phyloP scores from a whole-genome alignment of 2,113 vertebrate species.

The Pelodiscus sinensis region DNA sequence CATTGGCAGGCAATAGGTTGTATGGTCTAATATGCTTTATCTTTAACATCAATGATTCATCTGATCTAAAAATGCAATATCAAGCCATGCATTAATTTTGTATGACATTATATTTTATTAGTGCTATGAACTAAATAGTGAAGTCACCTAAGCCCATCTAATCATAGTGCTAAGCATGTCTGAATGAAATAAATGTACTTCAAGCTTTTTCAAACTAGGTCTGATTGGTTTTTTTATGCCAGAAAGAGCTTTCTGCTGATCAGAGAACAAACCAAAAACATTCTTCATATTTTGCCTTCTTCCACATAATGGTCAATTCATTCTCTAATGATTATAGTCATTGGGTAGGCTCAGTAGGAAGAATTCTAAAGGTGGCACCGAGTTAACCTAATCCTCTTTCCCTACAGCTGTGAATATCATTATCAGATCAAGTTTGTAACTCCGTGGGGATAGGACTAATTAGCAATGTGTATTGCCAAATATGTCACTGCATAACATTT shows the following conservation, averaged over 20 bases:
- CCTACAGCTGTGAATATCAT: background rate
- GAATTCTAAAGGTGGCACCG: background rate
- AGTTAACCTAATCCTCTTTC: background rate
- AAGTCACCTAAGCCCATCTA: background rate
- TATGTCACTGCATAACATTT: background rate
- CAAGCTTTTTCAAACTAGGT: background rate
- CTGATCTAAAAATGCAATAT: background rate
- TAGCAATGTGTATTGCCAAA: background rate
- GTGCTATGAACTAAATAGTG: background rate
- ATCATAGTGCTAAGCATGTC: background rate
- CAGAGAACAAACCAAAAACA: background rate
- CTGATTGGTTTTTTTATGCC: background rate
- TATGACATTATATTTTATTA: background rate
- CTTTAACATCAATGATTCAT: background rate
- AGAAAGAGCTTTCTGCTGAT: background rate
- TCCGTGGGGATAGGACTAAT: background rate
- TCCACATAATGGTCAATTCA: background rate
- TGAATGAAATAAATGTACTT: background rate
- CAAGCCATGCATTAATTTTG: background rate
- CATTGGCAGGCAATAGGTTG: background rate
- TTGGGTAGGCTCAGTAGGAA: background rate
- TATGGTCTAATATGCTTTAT: background rate
- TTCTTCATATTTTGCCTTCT: background rate
- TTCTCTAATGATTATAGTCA: background rate
- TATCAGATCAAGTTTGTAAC: background rate